Evolutionary conservation across 1,140 invertebrate genomes (phyloP), one percentile per base, ranked within the genome.

Genomic region (Apolygus lucorum): DNA sequence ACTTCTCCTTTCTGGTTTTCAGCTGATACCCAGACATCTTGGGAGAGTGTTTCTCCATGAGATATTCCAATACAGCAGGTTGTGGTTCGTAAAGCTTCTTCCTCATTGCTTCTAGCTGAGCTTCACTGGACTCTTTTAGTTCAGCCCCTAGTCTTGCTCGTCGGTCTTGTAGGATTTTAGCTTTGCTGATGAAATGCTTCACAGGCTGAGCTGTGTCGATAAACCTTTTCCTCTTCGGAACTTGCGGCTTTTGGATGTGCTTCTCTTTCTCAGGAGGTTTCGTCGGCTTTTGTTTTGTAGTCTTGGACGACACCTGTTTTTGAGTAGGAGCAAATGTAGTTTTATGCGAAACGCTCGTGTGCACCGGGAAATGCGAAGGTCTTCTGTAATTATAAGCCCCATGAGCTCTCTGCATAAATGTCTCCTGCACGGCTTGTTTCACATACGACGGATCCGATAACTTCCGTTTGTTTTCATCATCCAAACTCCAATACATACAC

Each of bases 361-460:
- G 54, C 22, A 17, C 13, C 11, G 54, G 22, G 4, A 59, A 59
- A 59, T 13, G 8, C 54, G 22, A 59, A 14, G 54, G 54, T 59
- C 54, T 11, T 4, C 13, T 59, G 22, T 59, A 59, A 24, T 21
- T 13, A 21, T 59, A 59, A 11, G 54, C 54, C 2, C 54, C 54
- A 4, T 59, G 54, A 24, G 54, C 54, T 24, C 54, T 13, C 54
- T 59, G 54, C 54, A 59, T 59, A 21, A 59, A 59, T 21, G 54
- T 59, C 11, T 59, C 54, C 4, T 59, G 54, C 2, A 59, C 22
- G 13, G 54, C 54, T 59, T 59, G 54, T 21, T 22, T 59, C 13
- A 59, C 22, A 21, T 59, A 59, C 2, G 22, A 8, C 54, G 54
- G 54, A 21, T 59, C 22, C 2, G 54, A 13, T 4, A 59, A 14